Evolutionary conservation across 1,140 invertebrate species (phyloP), one percentile per base, ranked within the genome.

Genomic region (Halictus rubicundus): DNA sequence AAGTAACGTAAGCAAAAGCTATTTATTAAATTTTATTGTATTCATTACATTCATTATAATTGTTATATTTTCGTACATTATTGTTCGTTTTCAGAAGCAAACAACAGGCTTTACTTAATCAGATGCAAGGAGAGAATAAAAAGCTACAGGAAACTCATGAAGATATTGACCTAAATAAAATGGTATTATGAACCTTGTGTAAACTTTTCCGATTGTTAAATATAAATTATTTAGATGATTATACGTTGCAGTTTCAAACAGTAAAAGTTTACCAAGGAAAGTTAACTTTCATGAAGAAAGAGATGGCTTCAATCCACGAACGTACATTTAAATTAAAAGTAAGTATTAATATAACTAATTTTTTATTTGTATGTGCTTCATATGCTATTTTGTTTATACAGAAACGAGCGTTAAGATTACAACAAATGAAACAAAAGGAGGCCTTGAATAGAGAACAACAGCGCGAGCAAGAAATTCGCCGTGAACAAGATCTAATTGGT

Each of bases 401-500:
- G 93, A 93, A 93, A 89, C 87, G 91, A 78, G 92, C 92, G 8
- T 72, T 91, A 39, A 88, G 78, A 12, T 80, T 93, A 46, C 92
- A 93, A 84, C 89, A 92, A 69, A 74, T 88, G 10, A 93, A 92
- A 80, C 89, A 93, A 78, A 92, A 92, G 73, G 91, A 91, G 85
- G 88, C 88, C 60, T 80, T 90, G 32, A 88, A 84, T 19, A 90
- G 78, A 60, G 90, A 92, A 77, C 88, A 90, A 46, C 89, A 88
- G 70, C 84, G 91, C n/a, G 90, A 91, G 71, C 85, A 90, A 77
- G 89, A 90, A 79, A 71, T 90, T 46, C 85, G 84, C 54, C 81
- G 89, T 49, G 91, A 92, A 82, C 88, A 90, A 81, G 88, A 91
- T 73, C 68, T 92, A 39, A 92, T 91, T 63, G 90, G 88, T 27